Percentiles rank a stretch among this genome's conserved stretches.
Conservation (phyloP, 2,797 vertebrate species). For the Toxotes lorentzi region DNA sequence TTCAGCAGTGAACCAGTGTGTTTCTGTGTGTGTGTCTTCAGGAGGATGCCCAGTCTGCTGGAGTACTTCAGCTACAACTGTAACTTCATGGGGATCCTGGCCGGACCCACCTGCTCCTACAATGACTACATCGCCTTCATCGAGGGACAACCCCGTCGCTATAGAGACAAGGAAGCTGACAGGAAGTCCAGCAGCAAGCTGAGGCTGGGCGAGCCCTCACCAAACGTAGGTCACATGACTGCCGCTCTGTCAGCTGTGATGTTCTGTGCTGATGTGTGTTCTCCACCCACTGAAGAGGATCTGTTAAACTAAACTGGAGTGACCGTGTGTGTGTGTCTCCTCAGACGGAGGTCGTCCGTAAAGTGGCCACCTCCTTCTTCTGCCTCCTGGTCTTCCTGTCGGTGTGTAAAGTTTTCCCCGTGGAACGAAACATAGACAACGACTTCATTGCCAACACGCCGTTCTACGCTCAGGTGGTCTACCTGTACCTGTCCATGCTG, state of each 20-base stretch:
- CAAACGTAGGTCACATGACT: constrained; percentile 76
- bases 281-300: too few species aligned
- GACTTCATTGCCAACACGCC: constrained; percentile 89
- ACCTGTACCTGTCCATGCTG: constrained; percentile 92
- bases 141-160: constrained; percentile 89
- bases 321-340: constrained; percentile 41
- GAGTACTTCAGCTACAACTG: constrained; percentile 97
- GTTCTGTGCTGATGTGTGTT: too few species aligned
- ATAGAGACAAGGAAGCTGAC: constrained; percentile 82
- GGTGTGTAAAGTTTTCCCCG: constrained; percentile 89
- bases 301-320: background rate
- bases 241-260: too few species aligned
- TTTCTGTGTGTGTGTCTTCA: constrained; percentile 70
- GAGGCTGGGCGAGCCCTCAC: constrained; percentile 89
- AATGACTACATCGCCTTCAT: constrained; percentile 97
- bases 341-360: constrained; percentile 91
- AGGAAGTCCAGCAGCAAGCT: constrained; percentile 84
- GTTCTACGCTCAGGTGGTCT: constrained; percentile 88
- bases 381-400: constrained; percentile 92
- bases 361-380: constrained; percentile 90
- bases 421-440: constrained; percentile 92
- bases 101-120: constrained; percentile 94
- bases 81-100: constrained; percentile 97
- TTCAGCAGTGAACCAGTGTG: background rate
- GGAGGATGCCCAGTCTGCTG: constrained; percentile 94